Evolutionary conservation across 2,888 invertebrate species (phyloP).

Genomic region (Eilema sororculum): DNA sequence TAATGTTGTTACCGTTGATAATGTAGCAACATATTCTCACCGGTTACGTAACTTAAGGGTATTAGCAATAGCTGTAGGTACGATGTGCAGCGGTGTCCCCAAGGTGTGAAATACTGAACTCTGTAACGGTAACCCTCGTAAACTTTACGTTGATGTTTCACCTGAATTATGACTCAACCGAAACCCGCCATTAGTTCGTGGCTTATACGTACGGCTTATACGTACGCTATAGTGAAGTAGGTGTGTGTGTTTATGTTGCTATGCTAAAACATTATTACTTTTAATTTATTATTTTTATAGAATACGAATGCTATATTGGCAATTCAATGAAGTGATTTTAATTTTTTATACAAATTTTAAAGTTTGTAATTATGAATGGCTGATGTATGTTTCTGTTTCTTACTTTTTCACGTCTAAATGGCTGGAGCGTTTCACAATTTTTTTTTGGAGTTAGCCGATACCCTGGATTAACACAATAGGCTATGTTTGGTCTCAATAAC

Average conservation of each 20-base stretch:
- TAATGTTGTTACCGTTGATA: neutral
- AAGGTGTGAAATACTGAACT: slow-evolving; percentile 19
- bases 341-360: too few relatives aligned
- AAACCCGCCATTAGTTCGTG: slow-evolving; percentile 12
- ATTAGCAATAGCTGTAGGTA: slow-evolving; percentile 11
- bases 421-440: too few relatives aligned
- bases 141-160: slow-evolving; percentile 23
- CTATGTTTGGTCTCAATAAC: too few relatives aligned
- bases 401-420: too few relatives aligned
- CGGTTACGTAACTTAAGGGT: slow-evolving; percentile 6
- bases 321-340: too few relatives aligned
- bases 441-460: too few relatives aligned
- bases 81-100: slow-evolving; percentile 18
- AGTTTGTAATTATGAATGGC: too few relatives aligned
- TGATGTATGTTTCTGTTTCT: too few relatives aligned
- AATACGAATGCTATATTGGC: neutral
- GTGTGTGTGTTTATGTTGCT: slow-evolving; percentile 3
- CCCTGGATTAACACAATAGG: too few relatives aligned
- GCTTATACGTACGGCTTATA: too few relatives aligned
- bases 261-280: neutral
- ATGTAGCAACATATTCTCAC: neutral
- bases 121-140: slow-evolving; percentile 21
- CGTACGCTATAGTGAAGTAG: slow-evolving; percentile 10
- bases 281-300: neutral
- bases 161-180: slow-evolving; percentile 18